Evolutionary conservation across 2,113 vertebrate genomes (phyloP), one percentile per base, ranked within the genome.

Genomic region (Laticauda colubrina): DNA sequence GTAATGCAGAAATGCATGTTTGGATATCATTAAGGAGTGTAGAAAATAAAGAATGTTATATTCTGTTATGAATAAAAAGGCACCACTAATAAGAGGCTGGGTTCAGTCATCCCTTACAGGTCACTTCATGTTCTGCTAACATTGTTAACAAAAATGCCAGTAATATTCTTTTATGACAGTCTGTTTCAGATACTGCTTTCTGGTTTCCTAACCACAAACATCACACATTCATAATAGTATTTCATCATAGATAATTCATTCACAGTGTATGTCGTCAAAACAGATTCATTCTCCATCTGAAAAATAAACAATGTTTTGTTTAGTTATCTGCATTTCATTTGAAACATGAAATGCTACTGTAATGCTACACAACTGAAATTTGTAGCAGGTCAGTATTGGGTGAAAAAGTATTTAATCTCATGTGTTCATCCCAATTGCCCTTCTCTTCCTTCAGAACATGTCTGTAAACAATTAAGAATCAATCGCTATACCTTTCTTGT

Each of bases 241-340:
- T 98, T 98, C 96, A 99, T 97, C 99, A 99, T 99, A 61, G 99
- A 99, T 93, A 98, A 98, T 51, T 98, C 98, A 89, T 99, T 99
- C 97, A 99, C 99, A 94, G 99, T 99, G 96, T 99, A 99, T 39
- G 98, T 99, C 93, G 98, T 99, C 93, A 98, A 97, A 51, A 99
- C 98, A 6, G 98, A 99, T 96, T 99, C 98, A 89, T 98, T 98
- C 96, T 99, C 99, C 96, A 98, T 97, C 99, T 99, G 97, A 18
- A 96, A 94, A 96, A 89, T 95, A 89, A 96, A 6, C 91, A 3
- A 1, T 86, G 89, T 12, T 81, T 89, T 92, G 23, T 54, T 54
- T 2, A 21, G n/a, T 54, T 39, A 55, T 7, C 26, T 57, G 39
- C 11, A 92, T 54, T 92, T 87, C 51, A 89, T 45, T 34, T 43